Base-by-base conservation (phyloP, 2,797 vertebrate species). In the Arrhamphus sclerolepis region DNA sequence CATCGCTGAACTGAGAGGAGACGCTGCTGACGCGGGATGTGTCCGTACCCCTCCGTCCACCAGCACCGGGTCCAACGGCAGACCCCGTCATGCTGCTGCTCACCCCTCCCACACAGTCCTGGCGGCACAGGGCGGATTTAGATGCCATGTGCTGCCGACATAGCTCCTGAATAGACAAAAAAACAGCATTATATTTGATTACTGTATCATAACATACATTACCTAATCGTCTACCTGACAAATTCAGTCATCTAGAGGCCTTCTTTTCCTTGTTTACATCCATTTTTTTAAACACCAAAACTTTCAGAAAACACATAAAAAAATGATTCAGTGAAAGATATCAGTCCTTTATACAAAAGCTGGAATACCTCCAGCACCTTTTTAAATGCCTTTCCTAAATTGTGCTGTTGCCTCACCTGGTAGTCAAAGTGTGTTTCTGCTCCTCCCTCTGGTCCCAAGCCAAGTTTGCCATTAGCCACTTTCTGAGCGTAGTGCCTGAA, bases 121-220 rank as follows among this genome's bases (percentile, higher is more conserved):
- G 70, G 0, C 96, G 94, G 58, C 80, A 94, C 40, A 96, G 93
- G 19, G 96, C 93, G 0, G 96, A 94, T 85, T 98, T 98, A 55
- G 96, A 92, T 4, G 97, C 96, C 98, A 99, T 98, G 90, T 98
- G 98, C 87, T 99, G 97, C 66, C 97, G 93, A 90, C 97, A 99
- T 21, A 99, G 89, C 79, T 99, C 97, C 97, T 99, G 83, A 41
- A 60, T 20, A 18, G 19, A 63, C 4, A 26, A 17, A 10, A 47
- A 49, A 43, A 51, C 26, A 7, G 10, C 46, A 52, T 66, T 49
- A 0, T 31, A 21, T 22, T 31, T 17, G 6, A 11, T 56, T 40
- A 22, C 21, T 20, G 4, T n/a, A 40, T 34, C 31, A 34, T 34
- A 34, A 34, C 10, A 10, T 34, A 1, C 8, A 34, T 34, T 9